Percentiles rank a stretch among this genome's conserved stretches.
phyloP scores from a whole-genome alignment of 2,888 invertebrate genomes.

The Drosophila percnosoma region DNA sequence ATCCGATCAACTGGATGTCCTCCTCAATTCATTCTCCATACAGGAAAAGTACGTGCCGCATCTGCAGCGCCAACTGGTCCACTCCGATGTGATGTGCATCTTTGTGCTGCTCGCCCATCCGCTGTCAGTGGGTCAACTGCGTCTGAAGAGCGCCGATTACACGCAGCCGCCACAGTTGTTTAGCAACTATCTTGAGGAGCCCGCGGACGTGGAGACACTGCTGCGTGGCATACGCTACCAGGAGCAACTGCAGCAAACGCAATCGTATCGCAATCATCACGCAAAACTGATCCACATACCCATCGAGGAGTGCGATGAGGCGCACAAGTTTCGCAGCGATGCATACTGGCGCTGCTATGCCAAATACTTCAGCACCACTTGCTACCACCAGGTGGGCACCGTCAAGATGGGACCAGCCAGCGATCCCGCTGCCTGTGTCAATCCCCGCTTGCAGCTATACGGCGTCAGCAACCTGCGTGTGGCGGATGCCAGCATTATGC shows the following conservation, averaged over 20 bases:
- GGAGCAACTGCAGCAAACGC: conserved; percentile 83
- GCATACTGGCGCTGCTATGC: conserved; percentile 89
- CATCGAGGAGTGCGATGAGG: conserved; percentile 71
- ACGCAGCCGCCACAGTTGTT: conserved; percentile 87
- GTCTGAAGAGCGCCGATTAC: conserved; percentile 86
- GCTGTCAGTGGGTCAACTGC: conserved; percentile 86
- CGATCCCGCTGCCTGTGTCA: conserved; percentile 89
- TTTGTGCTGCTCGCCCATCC: conserved; percentile 85
- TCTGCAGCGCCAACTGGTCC: conserved; percentile 36
- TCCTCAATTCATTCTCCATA: conserved; percentile 41
- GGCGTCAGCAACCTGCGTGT: conserved; percentile 88
- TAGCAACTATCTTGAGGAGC: conserved; percentile 88
- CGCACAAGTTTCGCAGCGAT: conserved; percentile 59
- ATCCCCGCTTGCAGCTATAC: conserved; percentile 88
- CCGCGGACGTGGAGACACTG: conserved; percentile 86
- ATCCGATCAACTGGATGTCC: conserved; percentile 25
- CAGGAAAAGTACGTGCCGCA: conserved; percentile 37
- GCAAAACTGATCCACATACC: conserved; percentile 69
- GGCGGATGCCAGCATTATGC: conserved; percentile 92
- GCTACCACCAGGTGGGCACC: conserved; percentile 89
- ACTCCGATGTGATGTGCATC: conserved; percentile 81
- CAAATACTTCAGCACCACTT: conserved; percentile 88
- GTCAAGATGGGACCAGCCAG: conserved; percentile 89
- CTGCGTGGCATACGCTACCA: conserved; percentile 85
- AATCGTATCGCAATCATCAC: conserved; percentile 82